Evolutionary conservation across 2,888 invertebrate genomes (phyloP).

Genomic region (Cryptophagus acutangulus): DNA sequence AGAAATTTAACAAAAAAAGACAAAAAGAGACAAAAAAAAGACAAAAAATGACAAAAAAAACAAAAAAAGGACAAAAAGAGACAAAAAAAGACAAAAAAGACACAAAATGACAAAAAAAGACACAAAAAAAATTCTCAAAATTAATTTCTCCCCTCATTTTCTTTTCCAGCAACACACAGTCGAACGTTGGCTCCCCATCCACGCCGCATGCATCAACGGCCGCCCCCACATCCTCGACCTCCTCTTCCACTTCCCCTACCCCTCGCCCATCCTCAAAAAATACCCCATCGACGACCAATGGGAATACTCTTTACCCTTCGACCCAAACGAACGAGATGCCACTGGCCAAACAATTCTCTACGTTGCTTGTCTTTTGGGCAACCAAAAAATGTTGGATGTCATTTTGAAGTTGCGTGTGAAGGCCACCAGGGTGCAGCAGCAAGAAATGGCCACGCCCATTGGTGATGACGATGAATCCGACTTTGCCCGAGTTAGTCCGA

Average conservation of each 20-base stretch:
- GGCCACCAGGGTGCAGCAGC: conserved; percentile 46
- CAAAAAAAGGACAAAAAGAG: too few relatives aligned
- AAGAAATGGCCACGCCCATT: too few relatives aligned
- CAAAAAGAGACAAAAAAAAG: too few relatives aligned
- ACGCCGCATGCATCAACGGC: conserved; percentile 88
- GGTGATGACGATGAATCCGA: conserved; percentile 43
- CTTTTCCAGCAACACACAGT: conserved; percentile 71
- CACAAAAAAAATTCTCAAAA: too few relatives aligned
- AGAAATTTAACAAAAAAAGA: too few relatives aligned
- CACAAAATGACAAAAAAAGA: too few relatives aligned
- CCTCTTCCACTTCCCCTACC: conserved; percentile 78
- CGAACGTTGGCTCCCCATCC: conserved; percentile 87
- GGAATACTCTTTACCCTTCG: conserved; percentile 86
- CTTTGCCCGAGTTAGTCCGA: conserved; percentile 51
- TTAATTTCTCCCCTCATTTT: too few relatives aligned
- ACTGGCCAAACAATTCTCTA: conserved; percentile 89
- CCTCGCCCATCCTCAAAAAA: conserved; percentile 60
- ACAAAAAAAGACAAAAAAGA: too few relatives aligned
- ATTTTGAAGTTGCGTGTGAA: conserved; percentile 68
- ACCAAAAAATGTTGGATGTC: conserved; percentile 70
- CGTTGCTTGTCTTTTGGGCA: conserved; percentile 80
- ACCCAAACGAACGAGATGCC: conserved; percentile 85
- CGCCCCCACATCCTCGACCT: conserved; percentile 72
- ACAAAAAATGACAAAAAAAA: too few relatives aligned
- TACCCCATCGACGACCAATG: conserved; percentile 70